These are phyloP conservation scores for Drosophila incognita DNA, from an alignment of 2,888 invertebrate species.

Conservation along the genomic window DNA sequence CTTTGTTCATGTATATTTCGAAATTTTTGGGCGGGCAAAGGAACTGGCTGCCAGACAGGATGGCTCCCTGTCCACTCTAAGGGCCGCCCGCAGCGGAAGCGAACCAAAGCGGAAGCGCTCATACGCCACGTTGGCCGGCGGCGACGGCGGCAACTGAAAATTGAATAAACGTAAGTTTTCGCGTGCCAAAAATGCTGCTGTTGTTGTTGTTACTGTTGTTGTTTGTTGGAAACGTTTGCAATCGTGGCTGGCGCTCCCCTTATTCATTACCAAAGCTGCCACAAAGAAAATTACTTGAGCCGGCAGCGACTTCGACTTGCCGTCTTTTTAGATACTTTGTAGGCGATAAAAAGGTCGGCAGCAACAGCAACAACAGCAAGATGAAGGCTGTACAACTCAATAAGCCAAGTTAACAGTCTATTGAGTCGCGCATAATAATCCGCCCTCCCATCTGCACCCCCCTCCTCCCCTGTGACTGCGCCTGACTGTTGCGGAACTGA, in stretches of 20 bases:
- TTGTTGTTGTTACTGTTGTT: slow-evolving; percentile 35
- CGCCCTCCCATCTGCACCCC: not conserved
- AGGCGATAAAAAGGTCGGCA: slow-evolving; percentile 74
- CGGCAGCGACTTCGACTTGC: slow-evolving; percentile 51
- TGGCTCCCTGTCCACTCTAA: not conserved
- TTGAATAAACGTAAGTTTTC: slow-evolving; percentile 79
- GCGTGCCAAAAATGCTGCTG: slow-evolving; percentile 73
- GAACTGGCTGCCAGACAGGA: slow-evolving; percentile 53
- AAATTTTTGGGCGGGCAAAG: slow-evolving; percentile 44
- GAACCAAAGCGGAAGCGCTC: slow-evolving; percentile 75
- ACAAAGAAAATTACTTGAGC: slow-evolving; percentile 72
- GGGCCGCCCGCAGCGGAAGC: slow-evolving; percentile 60
- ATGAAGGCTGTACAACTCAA: slow-evolving; percentile 66
- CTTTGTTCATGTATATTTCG: slow-evolving; percentile 76
- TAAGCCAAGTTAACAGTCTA: slow-evolving; percentile 79
- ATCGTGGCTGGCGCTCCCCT: slow-evolving; percentile 61
- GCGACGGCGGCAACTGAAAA: slow-evolving; percentile 60
- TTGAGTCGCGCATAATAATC: slow-evolving; percentile 65
- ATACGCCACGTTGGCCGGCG: slow-evolving; percentile 70
- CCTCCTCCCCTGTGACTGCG: slow-evolving; percentile 6
- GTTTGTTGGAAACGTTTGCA: slow-evolving; percentile 6
- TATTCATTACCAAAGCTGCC: slow-evolving; percentile 66
- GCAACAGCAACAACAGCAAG: slow-evolving; percentile 24
- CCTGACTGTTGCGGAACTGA: slow-evolving; percentile 68
- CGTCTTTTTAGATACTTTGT: slow-evolving; percentile 76